Base-by-base conservation (phyloP, 2,797 vertebrate species). In the Synanceia verrucosa region DNA sequence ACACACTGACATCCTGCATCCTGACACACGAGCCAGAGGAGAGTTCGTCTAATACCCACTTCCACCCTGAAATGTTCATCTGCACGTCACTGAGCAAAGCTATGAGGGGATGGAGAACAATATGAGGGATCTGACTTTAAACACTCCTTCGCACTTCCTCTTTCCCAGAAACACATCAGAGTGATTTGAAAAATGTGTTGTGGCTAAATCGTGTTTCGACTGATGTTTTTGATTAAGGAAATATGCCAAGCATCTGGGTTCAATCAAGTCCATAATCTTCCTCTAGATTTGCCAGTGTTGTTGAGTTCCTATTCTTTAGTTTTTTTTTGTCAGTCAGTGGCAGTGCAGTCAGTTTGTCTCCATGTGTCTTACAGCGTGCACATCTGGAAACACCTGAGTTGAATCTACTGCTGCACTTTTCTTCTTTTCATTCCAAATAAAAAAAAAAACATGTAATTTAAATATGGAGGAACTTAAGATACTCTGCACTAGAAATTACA, bases 1-100 rank as follows among this genome's bases (percentile, higher is more conserved):
- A 84, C 74, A 82, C 34, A 60, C 57, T 26, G 80, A 79, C 82
- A 84, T 85, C 77, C 83, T 69, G 81, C 84, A 90, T 94, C 91
- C 92, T 93, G 90, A 83, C 86, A 86, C 69, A 66, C 31, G 51
- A 89, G 85, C 66, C 62, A 66, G 65, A 19, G 14, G 71, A 78
- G 73, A 68, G 57, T 75, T 86, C 2, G 23, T 78, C 37, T 53
- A 50, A 80, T 69, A 21, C 78, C 70, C 78, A 84, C 73, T 69
- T 81, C 72, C 83, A 82, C 65, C 58, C 50, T 71, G 66, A 86
- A 78, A 88, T 47, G 31, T 59, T 63, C 75, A 86, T 88, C 86
- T 86, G 76, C 57, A 83, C 80, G 57, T 85, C 80, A 83, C 87
- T 59, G 76, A 81, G 68, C 59, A 76, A 47, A 71, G 70, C 62